Base-by-base conservation (phyloP, 2,113 vertebrate genomes). In the Psettodes erumei region DNA sequence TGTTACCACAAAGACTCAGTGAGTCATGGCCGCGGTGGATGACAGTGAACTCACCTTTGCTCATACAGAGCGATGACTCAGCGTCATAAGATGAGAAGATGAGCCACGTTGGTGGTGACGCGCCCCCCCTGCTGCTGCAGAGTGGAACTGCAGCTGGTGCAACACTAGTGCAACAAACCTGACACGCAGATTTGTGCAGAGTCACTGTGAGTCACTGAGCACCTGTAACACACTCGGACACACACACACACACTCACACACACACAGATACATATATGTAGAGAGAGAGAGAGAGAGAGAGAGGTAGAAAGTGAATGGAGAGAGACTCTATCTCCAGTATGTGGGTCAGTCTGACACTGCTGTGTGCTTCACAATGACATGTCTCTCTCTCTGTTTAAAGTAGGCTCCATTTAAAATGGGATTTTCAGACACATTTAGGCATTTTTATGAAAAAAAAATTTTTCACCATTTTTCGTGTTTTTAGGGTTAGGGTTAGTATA, bases 151-250 rank as follows among this genome's bases (percentile, higher is more conserved):
- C 85, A 78, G 72, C 75, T 86, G 86, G 50, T 78, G 87, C 70
- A 90, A 89, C 74, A 63, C 61, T 1, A 2, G 7, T 66, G 89
- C 77, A 86, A 86, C 71, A 59, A 23, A 40, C 32, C 38, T 42
- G 54, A 54, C 19, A 40, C 4, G 37, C 15, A 21, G 0, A 62
- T 75, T 86, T 68, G 43, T 87, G 84, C 86, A 19, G 28, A 51
- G 85, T 89, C 89, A 86, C 45, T 2, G 79, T 88, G 85, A 86
- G 59, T 85, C 84, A 76, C 13, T 12, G 42, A 66, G 53, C 68
- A 69, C 54, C 42, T 48, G 71, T 10, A 13, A 33, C 18, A 33
- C 53, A 33, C 30, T n/a, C 10, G 21, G 30, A 33, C 30, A n/a
- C 30, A 56, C 54, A 56, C 53, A 55, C 28, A 54, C 48, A 51